Evolutionary conservation across 2,113 vertebrate species (phyloP), one percentile per base, ranked within the genome.

Genomic region (Empidonax traillii): DNA sequence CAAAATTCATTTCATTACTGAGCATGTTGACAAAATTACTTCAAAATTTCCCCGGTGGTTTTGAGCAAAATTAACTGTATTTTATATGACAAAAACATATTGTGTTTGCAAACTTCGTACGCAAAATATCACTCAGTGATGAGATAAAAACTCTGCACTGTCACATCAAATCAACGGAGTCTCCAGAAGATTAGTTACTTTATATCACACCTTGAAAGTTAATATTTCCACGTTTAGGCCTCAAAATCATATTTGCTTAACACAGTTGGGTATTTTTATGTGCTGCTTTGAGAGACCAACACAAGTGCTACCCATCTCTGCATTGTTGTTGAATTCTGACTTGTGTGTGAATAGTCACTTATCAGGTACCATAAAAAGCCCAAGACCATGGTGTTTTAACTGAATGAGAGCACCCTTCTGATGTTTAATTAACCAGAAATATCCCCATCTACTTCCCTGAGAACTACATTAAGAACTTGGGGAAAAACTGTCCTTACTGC

Each of bases 31-130:
- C 75, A 89, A 90, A 96, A 94, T 96, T 93, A 96, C 75, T 77
- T 67, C 81, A 86, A 53, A 84, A 95, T 96, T 97, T 97, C 91
- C 78, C 89, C 62, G 7, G 92, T 94, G 81, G 44, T 30, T 1
- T 51, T 41, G 63, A 91, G 49, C 59, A 97, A 92, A 96, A 97
- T 96, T 95, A 97, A 78, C 91, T 94, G 51, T 83, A 47, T 90
- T 97, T 96, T 82, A 85, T 93, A 87, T 76, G 74, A 88, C 71
- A 91, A 93, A 95, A 90, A 25, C 37, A 91, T 75, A 97, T 81
- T 94, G n/a, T 82, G 65, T 55, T 94, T 73, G 78, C 43, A 85
- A 58, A 89, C 88, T 95, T 92, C 73, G 76, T 86, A 84, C 74
- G 41, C 92, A 90, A 88, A 92, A 73, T 78, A 92, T 80, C 41